Evolutionary conservation across 2,888 invertebrate genomes (phyloP).

Genomic region (Elysia crispata): DNA sequence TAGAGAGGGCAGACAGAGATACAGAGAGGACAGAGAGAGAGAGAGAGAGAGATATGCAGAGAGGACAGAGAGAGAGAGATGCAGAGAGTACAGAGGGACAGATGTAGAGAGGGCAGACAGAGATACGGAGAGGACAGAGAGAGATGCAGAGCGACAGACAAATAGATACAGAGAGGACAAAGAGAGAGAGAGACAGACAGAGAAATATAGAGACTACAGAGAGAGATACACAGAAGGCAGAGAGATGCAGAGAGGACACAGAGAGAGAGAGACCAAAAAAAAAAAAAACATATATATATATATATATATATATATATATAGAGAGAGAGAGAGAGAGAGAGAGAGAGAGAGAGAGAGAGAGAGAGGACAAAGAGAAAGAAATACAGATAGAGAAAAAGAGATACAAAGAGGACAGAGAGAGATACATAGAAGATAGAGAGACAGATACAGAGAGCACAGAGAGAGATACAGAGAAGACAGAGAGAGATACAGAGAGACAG

Average conservation of each 20-base stretch:
- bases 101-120: neutral
- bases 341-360: too few relatives aligned
- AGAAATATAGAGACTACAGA: neutral
- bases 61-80: constrained; percentile 3
- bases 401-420: too few relatives aligned
- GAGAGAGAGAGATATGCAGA: neutral
- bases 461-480: too few relatives aligned
- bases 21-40: neutral
- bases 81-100: neutral
- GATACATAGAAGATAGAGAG: too few relatives aligned
- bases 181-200: neutral
- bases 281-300: constrained; percentile 18
- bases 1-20: constrained; percentile 18
- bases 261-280: constrained; percentile 1
- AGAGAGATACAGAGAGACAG: too few relatives aligned
- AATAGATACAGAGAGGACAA: neutral
- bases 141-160: neutral
- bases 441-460: too few relatives aligned
- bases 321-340: constrained; percentile 11
- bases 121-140: neutral
- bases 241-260: neutral
- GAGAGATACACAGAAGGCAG: too few relatives aligned
- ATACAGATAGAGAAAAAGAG: too few relatives aligned
- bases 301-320: neutral
- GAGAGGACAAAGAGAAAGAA: too few relatives aligned